These are phyloP conservation scores for Noctua janthina DNA, from an alignment of 2,888 invertebrate genomes.

Conservation along the genomic window DNA sequence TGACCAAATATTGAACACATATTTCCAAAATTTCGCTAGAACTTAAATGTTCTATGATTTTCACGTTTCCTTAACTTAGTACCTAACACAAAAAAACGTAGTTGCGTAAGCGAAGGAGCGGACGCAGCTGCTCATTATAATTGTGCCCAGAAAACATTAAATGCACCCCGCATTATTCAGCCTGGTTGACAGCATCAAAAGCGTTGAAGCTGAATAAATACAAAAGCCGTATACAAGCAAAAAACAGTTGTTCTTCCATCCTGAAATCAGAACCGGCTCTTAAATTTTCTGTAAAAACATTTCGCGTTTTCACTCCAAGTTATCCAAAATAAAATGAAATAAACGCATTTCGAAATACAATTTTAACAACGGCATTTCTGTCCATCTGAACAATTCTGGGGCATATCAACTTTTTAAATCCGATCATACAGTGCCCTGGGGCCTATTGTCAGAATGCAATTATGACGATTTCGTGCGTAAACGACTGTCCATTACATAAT, in stretches of 20 bases:
- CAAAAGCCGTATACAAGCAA: constrained; percentile 12
- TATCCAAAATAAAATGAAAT: constrained; percentile 42
- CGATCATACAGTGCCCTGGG: constrained; percentile 55
- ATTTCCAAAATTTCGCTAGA: not conserved
- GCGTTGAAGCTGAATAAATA: constrained; percentile 19
- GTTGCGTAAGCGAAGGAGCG: not conserved
- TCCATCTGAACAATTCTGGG: constrained; percentile 44
- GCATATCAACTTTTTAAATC: constrained; percentile 61
- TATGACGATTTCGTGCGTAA: constrained; percentile 54
- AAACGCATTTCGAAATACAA: constrained; percentile 42
- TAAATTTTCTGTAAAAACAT: constrained; percentile 29
- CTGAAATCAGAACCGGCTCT: constrained; percentile 30
- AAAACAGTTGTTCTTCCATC: constrained; percentile 21
- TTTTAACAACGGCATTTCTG: constrained; percentile 37
- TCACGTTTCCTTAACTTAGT: not conserved
- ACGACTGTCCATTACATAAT: constrained; percentile 47
- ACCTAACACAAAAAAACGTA: not conserved
- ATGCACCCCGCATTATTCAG: not conserved
- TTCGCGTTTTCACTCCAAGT: constrained; percentile 30
- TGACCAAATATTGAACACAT: not conserved
- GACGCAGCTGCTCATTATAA: not conserved
- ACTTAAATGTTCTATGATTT: not conserved
- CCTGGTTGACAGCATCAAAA: constrained; percentile 13
- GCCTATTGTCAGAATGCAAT: constrained; percentile 58
- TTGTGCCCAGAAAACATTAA: not conserved